Percentiles rank a stretch among this genome's conserved stretches.
phyloP scores from a whole-genome alignment of 92 coral and sea anemone genomes.

The Blastomussa wellsi region DNA sequence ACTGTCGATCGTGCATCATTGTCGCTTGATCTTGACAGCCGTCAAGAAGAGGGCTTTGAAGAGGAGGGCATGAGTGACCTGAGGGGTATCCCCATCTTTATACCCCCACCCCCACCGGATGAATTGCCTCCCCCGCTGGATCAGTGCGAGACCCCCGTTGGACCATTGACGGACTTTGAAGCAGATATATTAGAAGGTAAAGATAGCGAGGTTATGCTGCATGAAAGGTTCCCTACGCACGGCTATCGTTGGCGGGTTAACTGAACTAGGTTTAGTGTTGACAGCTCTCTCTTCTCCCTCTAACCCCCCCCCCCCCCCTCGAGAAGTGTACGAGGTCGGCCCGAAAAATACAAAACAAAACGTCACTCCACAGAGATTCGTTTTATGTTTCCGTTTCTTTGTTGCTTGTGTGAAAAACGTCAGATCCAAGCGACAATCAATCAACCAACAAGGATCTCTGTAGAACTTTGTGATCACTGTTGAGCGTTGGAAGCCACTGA shows the following conservation, averaged over 20 bases:
- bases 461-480: no score
- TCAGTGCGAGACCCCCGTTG: constrained; percentile 94
- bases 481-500: no score
- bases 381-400: no score
- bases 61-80: constrained; percentile 40
- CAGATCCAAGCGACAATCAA: background rate
- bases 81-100: constrained; percentile 72
- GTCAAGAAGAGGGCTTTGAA: background rate
- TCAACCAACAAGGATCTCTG: no score
- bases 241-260: no score
- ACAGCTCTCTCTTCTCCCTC: no score
- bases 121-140: constrained; percentile 94
- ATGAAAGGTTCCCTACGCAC: background rate
- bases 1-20: background rate
- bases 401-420: background rate
- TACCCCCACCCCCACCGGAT: constrained; percentile 96
- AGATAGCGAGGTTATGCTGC: background rate
- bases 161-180: constrained; percentile 88
- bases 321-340: background rate
- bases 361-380: no score
- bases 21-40: constrained; percentile 13
- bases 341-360: background rate
- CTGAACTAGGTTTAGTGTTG: no score
- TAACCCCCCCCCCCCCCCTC: no score
- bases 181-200: constrained; percentile 37